Base-by-base conservation (phyloP, 1,140 invertebrate genomes). In the Lithobius niger region DNA sequence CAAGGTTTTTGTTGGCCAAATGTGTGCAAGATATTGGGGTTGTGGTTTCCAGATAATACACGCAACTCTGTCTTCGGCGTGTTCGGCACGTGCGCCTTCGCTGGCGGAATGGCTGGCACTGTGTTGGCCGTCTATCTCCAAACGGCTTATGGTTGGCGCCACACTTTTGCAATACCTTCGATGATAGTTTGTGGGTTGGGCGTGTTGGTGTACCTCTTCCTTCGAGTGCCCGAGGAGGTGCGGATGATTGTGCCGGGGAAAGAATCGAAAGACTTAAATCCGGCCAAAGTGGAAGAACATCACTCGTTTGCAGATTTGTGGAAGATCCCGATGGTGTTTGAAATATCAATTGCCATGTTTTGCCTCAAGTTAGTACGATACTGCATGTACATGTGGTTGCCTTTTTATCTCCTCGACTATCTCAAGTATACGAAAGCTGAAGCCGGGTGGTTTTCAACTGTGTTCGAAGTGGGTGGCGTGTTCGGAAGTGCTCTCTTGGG, bases 311-410 rank as follows among this genome's bases (percentile, higher is more conserved):
- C n/a, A n/a, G 31, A 36, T 10, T 36, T 72, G 16, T 68, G 66
- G 67, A 52, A 52, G 27, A 63, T 71, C 27, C 65, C 67, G 16
- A 67, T 70, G 61, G 66, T 77, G 21, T 61, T 69, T n/a, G 74
- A 77, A 59, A 65, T 76, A 21, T 68, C 75, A 16, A 48, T 74
- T 22, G 67, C 70, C 22, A 69, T 77, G 48, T 70, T 77, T 54
- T 76, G 72, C 59, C 61, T 77, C 1, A 78, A 78, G 62, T 62
- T 74, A 28, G 74, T 77, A 2, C 69, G 76, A 18, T 78, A 77
- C 61, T 69, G 69, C 56, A 73, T 77, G 66, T 75, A 74, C 61
- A 74, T 76, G 67, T 77, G 75, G 75, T 61, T 77, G 26, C 75
- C 75, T 1, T 66, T 77, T 64, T 77, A 72, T 61, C 60, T 78